Base-by-base conservation (phyloP, 2,888 invertebrate genomes). In the Cyrtodaria siliqua region DNA sequence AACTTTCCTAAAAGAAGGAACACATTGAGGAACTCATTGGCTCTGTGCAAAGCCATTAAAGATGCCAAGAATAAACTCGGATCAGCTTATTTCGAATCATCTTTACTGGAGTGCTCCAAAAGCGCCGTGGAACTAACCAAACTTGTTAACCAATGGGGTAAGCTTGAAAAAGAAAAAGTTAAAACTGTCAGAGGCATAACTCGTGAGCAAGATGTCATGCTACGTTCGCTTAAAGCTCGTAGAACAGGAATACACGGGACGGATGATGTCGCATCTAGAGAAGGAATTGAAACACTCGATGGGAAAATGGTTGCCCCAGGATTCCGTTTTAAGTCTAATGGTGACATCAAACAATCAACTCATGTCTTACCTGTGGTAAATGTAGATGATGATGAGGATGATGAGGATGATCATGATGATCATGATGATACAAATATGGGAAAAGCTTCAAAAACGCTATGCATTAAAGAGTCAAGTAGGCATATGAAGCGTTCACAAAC, bases 81-180 rank as follows among this genome's bases (percentile, higher is more conserved):
- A 4, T 77, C 84, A 3, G 74, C 77, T 2, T 87, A 73, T 57
- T 84, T 83, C 61, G 83, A 84, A 62, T 67, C 80, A 16, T 80
- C 79, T 44, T 59, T 85, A 8, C 63, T 86, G n/a, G 86, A 87
- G 78, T 86, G 87, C 75, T 85, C 86, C 8, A 63, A 79, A 62
- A 87, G 86, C 67, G 87, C 85, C 0, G 68, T 86, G n/a, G 87
- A 86, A 69, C 60, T 87, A 4, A 78, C 73, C 26, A 86, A 83
- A 74, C 69, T 86, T 12, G 67, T 84, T 27, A 55, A 80, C 8
- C 73, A 71, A 63, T 83, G 73, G 69, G 84, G 84, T 50, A 77
- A 84, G 12, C 59, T 87, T 2, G 87, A 87, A 20, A 86, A 84
- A 60, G 78, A 83, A 61, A 75, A 74, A 29, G 55, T 71, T 29